phyloP scores from a whole-genome alignment of 2,888 invertebrate species.

The Caenorhabditis macrosperma region DNA sequence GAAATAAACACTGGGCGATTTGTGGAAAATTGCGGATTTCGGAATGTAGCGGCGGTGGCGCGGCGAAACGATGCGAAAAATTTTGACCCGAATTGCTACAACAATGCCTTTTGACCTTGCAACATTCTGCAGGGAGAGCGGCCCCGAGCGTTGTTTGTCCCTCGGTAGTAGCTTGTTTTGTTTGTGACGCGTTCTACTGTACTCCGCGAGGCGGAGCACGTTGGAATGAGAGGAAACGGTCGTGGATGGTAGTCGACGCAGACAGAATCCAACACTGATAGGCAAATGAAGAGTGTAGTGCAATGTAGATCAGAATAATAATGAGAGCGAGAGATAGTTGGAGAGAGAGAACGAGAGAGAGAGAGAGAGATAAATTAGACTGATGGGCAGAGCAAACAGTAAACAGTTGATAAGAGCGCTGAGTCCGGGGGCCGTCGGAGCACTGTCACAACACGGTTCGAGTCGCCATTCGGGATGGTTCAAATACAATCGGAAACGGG shows the following conservation, averaged over 20 bases:
- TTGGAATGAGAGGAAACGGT: background rate
- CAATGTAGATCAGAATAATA: slow-evolving; percentile 25
- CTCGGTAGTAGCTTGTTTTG: slow-evolving; percentile 42
- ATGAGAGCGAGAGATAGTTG: slow-evolving; percentile 31
- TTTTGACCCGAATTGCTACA: slow-evolving; percentile 52
- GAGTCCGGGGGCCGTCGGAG: slow-evolving; percentile 14
- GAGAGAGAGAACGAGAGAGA: slow-evolving; percentile 18
- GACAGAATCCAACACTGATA: slow-evolving; percentile 19
- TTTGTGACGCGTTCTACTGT: slow-evolving; percentile 21
- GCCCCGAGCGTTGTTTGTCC: slow-evolving; percentile 43
- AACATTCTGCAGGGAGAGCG: slow-evolving; percentile 50
- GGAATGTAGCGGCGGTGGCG: slow-evolving; percentile 37
- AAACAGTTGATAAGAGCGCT: slow-evolving; percentile 43
- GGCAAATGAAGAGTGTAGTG: background rate
- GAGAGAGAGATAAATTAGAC: slow-evolving; percentile 20
- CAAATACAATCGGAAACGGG: slow-evolving; percentile 42
- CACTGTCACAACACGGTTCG: slow-evolving; percentile 29
- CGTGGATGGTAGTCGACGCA: background rate
- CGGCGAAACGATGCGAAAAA: slow-evolving; percentile 43
- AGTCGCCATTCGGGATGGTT: slow-evolving; percentile 37
- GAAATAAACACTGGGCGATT: slow-evolving; percentile 15
- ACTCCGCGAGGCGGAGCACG: background rate
- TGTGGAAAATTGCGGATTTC: slow-evolving; percentile 42
- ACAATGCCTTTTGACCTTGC: slow-evolving; percentile 58
- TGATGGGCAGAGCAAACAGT: slow-evolving; percentile 31